phyloP scores from a whole-genome alignment of 1,140 invertebrate genomes.

The Papilio machaon region DNA sequence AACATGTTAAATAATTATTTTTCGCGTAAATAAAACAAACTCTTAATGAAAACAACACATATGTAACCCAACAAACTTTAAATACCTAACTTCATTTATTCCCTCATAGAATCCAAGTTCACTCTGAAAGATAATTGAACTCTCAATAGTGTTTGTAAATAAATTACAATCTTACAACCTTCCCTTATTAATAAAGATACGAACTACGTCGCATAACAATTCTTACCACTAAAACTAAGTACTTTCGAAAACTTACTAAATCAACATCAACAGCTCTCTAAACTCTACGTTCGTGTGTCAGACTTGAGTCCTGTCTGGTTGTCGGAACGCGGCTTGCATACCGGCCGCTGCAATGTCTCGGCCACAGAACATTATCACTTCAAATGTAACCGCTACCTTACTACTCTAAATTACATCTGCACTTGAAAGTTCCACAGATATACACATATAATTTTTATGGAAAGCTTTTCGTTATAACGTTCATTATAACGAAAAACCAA shows the following conservation, averaged over 20 bases:
- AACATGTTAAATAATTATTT: too few relatives aligned
- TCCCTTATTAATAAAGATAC: too few relatives aligned
- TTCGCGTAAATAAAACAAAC: too few relatives aligned
- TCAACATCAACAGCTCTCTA: neutral
- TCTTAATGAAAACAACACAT: too few relatives aligned
- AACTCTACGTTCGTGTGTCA: conserved; percentile 8
- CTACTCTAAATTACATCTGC: neutral
- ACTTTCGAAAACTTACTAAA: neutral
- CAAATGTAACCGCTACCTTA: conserved; percentile 15
- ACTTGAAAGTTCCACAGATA: neutral
- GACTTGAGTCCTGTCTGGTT: neutral
- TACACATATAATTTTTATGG: neutral
- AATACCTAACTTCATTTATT: too few relatives aligned
- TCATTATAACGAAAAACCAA: neutral
- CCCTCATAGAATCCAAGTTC: too few relatives aligned
- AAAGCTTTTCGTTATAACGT: neutral
- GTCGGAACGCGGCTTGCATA: conserved; percentile 30
- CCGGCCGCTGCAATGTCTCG: conserved; percentile 23
- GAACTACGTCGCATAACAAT: neutral
- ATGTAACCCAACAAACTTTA: too few relatives aligned
- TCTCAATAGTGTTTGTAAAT: too few relatives aligned
- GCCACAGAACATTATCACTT: conserved; percentile 26
- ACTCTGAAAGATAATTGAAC: too few relatives aligned
- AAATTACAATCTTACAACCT: too few relatives aligned
- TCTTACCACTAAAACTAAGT: neutral